These are phyloP conservation scores for Prunella fulvescens DNA, from an alignment of 2,113 vertebrate genomes.

Conservation along the genomic window DNA sequence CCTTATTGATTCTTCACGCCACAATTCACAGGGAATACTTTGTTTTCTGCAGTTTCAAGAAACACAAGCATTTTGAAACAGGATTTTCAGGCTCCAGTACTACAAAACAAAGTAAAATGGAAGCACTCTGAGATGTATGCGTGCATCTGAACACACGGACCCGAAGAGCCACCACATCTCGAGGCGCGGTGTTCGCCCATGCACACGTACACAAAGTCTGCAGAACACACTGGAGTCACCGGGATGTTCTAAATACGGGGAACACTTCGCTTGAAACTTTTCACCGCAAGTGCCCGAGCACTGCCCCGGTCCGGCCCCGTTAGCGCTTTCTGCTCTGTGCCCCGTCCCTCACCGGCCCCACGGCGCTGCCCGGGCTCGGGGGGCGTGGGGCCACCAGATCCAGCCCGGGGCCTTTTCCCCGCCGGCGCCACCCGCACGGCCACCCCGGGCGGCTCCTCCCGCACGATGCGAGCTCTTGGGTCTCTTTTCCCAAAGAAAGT, in stretches of 20 bases:
- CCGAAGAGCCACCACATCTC: neutral
- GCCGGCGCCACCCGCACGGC: neutral
- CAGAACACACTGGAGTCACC: neutral
- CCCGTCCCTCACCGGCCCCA: neutral
- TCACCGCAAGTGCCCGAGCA: accelerated
- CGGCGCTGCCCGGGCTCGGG: neutral
- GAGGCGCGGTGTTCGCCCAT: neutral
- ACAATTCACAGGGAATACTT: neutral
- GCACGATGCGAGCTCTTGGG: neutral
- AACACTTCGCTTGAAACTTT: neutral
- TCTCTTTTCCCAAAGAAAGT: neutral
- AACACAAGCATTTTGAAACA: neutral
- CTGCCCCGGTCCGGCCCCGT: accelerated
- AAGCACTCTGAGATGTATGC: accelerated
- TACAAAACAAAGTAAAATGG: neutral
- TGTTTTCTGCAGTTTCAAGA: neutral
- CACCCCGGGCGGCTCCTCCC: neutral
- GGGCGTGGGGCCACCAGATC: neutral
- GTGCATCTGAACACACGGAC: accelerated
- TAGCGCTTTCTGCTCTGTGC: accelerated
- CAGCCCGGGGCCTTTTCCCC: neutral
- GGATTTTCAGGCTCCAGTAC: neutral
- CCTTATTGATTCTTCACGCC: neutral
- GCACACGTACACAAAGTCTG: neutral
- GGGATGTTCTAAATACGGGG: accelerated